Evolutionary conservation across 2,113 vertebrate species (phyloP), one percentile per base, ranked within the genome.

Genomic region (Mola mola): DNA sequence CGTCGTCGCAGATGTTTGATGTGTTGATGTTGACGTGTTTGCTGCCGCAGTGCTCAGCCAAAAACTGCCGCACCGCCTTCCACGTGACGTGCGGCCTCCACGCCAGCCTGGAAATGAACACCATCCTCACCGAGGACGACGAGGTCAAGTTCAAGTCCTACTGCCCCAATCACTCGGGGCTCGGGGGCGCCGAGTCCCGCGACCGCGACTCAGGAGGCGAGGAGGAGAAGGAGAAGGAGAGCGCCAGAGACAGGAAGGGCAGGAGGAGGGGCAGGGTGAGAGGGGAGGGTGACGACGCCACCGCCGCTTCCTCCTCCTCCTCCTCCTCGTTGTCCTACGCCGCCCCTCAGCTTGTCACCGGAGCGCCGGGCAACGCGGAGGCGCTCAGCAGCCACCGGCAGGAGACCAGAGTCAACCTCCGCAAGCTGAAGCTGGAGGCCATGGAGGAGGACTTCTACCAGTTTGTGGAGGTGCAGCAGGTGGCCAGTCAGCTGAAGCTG

Each of bases 91-190:
- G 97, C 7, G 96, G 95, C 0, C 97, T 98, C 21, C 93, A 94
- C 41, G 91, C 88, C 0, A 90, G 93, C 71, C 88, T 98, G 24
- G 93, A 97, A 66, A 99, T 98, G 97, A 98, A 94, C 83, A 99
- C 97, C 40, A 94, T 97, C 75, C 79, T 99, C 66, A 96, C 95
- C 0, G 95, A 97, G 64, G 94, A 96, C 0, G 97, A 98, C 0
- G 96, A 98, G 79, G 97, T 99, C 71, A 98, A 98, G 81, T 99
- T 99, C 85, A 98, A 97, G 83, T 97, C 97, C 0, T 98, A 93
- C 83, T 99, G 97, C 57, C 95, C 95, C 37, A 94, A 95, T 75
- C 97, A 98, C 87, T 96, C 95, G 4, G 93, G 87, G 31, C 67
- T 81, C 0, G 57, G 72, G 15, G 92, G 82, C 21, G 83, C 86